Conservation (phyloP, 2,797 vertebrate species). For the Eidolon dupreanum region DNA sequence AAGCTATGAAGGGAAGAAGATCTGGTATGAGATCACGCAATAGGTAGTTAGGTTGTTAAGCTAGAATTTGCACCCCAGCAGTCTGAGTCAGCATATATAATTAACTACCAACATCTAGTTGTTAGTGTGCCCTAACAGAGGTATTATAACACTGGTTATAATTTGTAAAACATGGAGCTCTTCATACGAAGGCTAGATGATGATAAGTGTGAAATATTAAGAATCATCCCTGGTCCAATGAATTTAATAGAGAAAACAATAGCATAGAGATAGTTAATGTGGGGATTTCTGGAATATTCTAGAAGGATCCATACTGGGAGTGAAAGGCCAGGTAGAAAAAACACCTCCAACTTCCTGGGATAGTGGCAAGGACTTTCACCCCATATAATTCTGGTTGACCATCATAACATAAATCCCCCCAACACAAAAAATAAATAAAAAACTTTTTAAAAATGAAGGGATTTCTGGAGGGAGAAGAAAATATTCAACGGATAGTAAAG, state of each 20-base stretch:
- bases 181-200: not conserved
- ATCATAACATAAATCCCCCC: not conserved
- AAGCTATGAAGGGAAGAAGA: not conserved
- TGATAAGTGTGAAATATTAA: not conserved
- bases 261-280: not conserved
- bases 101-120: not conserved
- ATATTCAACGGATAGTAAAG: not conserved
- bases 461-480: not conserved
- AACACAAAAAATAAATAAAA: not conserved
- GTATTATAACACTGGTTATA: not conserved
- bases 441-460: not conserved
- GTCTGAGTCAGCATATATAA: not conserved
- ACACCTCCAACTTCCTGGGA: not conserved
- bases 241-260: not conserved
- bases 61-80: not conserved
- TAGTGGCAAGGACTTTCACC: not conserved
- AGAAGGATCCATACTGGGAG: not conserved
- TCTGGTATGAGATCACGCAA: not conserved
- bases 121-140: not conserved
- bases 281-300: not conserved
- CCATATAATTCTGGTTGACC: not conserved
- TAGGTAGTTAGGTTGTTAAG: not conserved
- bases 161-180: not conserved
- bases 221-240: not conserved
- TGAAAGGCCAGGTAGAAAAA: not conserved